Evolutionary conservation across 2,797 vertebrate genomes (phyloP).

Genomic region (Hemitrygon akajei): DNA sequence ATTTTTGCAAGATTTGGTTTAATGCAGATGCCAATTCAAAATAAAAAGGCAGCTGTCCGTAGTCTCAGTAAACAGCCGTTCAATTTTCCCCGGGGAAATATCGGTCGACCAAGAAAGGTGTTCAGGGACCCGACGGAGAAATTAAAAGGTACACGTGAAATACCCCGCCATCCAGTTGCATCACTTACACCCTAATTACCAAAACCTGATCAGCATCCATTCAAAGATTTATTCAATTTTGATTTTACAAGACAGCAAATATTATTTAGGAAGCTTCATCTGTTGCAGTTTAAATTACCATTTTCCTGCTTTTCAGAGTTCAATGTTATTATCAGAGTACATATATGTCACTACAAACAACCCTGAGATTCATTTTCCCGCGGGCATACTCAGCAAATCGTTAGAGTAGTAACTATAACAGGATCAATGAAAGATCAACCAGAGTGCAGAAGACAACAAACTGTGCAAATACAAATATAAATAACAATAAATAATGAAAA

Average conservation of each 20-base stretch:
- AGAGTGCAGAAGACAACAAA: too few relatives aligned
- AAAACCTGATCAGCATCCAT: constrained; percentile 69
- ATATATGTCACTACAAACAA: too few relatives aligned
- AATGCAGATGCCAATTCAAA: background rate
- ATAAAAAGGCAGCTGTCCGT: background rate
- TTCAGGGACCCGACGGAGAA: constrained; percentile 64
- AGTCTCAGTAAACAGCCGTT: background rate
- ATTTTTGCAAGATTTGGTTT: background rate
- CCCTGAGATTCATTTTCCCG: too few relatives aligned
- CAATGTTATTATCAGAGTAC: too few relatives aligned
- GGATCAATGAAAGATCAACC: too few relatives aligned
- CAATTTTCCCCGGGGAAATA: constrained; percentile 60
- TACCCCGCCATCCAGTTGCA: constrained; percentile 58
- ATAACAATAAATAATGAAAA: too few relatives aligned
- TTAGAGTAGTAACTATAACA: too few relatives aligned
- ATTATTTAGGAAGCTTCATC: background rate
- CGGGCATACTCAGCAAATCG: too few relatives aligned
- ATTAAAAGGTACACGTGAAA: constrained; percentile 72
- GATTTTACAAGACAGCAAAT: background rate
- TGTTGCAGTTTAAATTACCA: background rate
- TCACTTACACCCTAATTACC: constrained; percentile 69
- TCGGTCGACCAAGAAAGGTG: constrained; percentile 61
- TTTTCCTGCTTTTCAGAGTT: background rate
- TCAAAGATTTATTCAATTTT: constrained; percentile 59
- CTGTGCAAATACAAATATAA: too few relatives aligned